Evolutionary conservation across 2,888 invertebrate species (phyloP), one percentile per base, ranked within the genome.

Genomic region (Melanostoma scalare): DNA sequence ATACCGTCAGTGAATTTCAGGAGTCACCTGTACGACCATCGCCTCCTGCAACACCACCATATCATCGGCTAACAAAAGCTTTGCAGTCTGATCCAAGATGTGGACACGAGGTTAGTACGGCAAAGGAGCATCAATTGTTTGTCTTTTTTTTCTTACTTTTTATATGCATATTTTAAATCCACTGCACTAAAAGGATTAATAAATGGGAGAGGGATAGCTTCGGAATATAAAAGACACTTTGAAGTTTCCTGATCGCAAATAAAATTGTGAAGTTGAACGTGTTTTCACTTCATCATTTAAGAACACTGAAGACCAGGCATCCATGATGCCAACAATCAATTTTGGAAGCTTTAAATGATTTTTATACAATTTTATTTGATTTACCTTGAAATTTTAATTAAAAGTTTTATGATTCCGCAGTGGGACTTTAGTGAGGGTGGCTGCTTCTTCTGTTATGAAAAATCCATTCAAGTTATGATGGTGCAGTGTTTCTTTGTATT

Each of bases 51-150:
- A 90, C 91, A 87, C 91, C 91, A 87, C 91, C 92, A 75, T 93
- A 93, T 89, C 92, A 92, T 87, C 91, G 92, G 87, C 91, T 93
- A 61, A 91, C 92, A 84, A 92, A 92, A 88, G 92, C 92, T 75
- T 89, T 92, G 86, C 92, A 93, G 89, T 91, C 92, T 90, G 92
- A 93, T 90, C 91, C 92, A 86, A 90, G 92, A 90, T 92, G 92
- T 89, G 90, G 91, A 85, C 92, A 92, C 89, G 92, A 92, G 91
- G 92, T 92, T 88, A 88, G 85, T 87, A 48, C n/a, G 67, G 42
- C 67, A 42, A 69, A 71, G 65, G 65, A 74, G 20, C 74, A 69
- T 77, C 52, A 68, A 52, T 84, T 65, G 58, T 46, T 46, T 53
- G 48, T 52, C 35, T 77, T 50, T 76, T 31, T 55, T 35, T 61